phyloP scores from a whole-genome alignment of 2,113 vertebrate genomes.

The Pseudois nayaur region DNA sequence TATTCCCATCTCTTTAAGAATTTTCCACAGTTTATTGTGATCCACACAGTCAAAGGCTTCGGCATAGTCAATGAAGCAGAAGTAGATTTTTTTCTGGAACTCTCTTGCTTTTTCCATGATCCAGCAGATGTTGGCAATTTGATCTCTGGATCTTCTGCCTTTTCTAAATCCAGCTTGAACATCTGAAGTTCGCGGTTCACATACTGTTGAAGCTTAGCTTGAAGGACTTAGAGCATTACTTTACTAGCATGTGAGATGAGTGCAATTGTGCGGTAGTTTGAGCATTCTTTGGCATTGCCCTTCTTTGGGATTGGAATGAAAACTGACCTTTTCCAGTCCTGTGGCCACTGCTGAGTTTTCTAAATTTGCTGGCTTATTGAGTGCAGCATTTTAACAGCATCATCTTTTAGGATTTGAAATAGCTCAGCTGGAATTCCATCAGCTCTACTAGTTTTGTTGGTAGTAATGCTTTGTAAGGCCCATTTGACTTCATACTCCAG shows the following conservation, averaged over 20 bases:
- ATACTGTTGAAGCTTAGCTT: not conserved
- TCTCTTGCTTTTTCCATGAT: not conserved
- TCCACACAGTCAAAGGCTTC: not conserved
- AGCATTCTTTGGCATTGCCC: not conserved
- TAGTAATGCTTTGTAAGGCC: not conserved
- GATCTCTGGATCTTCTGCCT: not conserved
- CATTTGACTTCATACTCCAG: not conserved
- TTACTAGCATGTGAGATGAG: not conserved
- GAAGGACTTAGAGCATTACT: not conserved
- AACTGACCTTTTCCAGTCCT: not conserved
- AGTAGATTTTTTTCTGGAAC: not conserved
- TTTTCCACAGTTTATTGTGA: not conserved
- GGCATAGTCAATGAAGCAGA: not conserved
- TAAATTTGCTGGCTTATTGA: not conserved
- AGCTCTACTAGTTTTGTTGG: not conserved
- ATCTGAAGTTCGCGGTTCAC: not conserved
- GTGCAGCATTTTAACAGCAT: not conserved
- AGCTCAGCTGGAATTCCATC: not conserved
- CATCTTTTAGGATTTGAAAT: not conserved
- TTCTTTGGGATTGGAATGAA: not conserved
- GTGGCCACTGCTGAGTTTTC: not conserved
- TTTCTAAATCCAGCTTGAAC: not conserved
- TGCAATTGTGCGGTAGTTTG: not conserved
- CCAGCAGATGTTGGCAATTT: not conserved
- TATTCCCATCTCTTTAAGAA: not conserved